Evolutionary conservation across 2,888 invertebrate genomes (phyloP).

Genomic region (Limnephilus rhombicus): DNA sequence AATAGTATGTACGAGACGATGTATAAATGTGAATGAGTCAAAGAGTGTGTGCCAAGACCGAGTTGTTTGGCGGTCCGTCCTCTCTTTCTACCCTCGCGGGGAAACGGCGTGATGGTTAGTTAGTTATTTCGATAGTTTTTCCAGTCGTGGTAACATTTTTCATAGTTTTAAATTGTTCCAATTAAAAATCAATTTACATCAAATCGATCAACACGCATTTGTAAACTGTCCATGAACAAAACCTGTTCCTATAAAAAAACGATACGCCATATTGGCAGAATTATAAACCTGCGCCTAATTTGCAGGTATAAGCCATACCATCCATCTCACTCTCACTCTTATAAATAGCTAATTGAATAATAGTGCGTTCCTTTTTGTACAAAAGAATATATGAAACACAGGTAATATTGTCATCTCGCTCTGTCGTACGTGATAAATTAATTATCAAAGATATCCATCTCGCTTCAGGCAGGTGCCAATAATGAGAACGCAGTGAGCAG

Average conservation of each 20-base stretch:
- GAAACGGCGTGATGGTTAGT: too few relatives aligned
- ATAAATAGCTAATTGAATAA: slow-evolving; percentile 29
- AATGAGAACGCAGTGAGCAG: slow-evolving; percentile 7
- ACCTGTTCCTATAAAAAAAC: slow-evolving; percentile 2
- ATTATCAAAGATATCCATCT: slow-evolving; percentile 15
- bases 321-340: slow-evolving; percentile 17
- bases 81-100: too few relatives aligned
- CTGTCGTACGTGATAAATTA: background rate
- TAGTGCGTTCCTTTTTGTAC: slow-evolving; percentile 31
- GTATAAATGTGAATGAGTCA: too few relatives aligned
- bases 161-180: background rate
- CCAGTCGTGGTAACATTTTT: background rate
- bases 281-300: slow-evolving; percentile 28
- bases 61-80: too few relatives aligned
- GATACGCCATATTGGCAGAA: slow-evolving; percentile 20
- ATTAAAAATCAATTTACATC: slow-evolving; percentile 39
- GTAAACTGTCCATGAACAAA: slow-evolving; percentile 11
- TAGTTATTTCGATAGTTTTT: background rate
- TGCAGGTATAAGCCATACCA: slow-evolving; percentile 20
- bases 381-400: background rate
- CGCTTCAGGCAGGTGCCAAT: slow-evolving; percentile 60
- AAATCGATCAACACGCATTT: slow-evolving; percentile 15
- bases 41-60: too few relatives aligned
- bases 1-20: too few relatives aligned
- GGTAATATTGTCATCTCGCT: background rate